A percentile compares a stretch with the other conserved stretches of the same genome.
phyloP scores from a whole-genome alignment of 2,888 invertebrate genomes.

The Bruchidius siliquastri region DNA sequence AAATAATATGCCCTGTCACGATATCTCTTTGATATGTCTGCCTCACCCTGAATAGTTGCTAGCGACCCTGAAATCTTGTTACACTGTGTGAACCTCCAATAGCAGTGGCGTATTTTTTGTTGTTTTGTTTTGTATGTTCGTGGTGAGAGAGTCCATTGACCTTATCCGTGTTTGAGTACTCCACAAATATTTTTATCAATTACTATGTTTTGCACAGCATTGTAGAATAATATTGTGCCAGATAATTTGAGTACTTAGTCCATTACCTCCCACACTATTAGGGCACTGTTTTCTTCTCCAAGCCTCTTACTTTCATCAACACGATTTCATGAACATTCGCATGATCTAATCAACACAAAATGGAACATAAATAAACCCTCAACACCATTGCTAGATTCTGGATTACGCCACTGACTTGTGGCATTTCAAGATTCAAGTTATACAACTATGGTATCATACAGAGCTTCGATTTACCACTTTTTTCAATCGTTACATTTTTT shows the following conservation, averaged over 20 bases:
- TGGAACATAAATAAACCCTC: no score
- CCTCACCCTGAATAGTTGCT: background rate
- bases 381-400: background rate
- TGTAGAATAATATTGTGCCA: no score
- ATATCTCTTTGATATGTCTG: background rate
- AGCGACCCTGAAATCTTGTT: background rate
- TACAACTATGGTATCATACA: background rate
- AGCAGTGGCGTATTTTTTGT: background rate
- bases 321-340: no score
- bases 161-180: background rate
- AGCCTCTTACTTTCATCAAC: no score
- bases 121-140: background rate
- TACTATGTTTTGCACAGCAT: no score
- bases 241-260: no score
- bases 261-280: no score
- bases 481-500: background rate
- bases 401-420: background rate
- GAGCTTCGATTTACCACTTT: background rate
- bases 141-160: background rate
- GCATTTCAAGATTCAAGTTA: background rate
- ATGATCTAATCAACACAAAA: no score
- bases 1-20: background rate
- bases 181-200: no score
- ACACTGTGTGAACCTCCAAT: background rate
- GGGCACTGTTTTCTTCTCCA: no score